Evolutionary conservation across 2,797 vertebrate genomes (phyloP), one percentile per base, ranked within the genome.

Genomic region (Sphaeramia orbicularis): DNA sequence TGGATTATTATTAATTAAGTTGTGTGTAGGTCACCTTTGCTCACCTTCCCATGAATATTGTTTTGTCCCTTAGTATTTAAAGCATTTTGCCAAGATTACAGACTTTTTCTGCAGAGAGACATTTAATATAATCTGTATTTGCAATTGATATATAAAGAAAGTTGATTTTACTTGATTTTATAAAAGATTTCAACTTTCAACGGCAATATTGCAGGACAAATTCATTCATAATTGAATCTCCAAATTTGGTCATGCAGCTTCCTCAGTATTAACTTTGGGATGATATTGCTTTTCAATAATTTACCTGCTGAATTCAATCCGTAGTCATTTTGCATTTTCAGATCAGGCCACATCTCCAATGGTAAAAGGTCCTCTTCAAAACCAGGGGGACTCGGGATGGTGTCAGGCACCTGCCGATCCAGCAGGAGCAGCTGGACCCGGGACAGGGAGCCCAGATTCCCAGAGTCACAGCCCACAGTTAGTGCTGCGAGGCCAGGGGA

Each of bases 401-500:
- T 66, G 56, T 76, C 76, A 0, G 76, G 60, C 15, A 63, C 80
- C 1, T 60, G 51, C 7, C 90, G 86, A 53, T 93, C 75, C 62
- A 94, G 41, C 3, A 94, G 87, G 27, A 92, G 89, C 57, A 95
- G 77, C 30, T 90, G 91, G 36, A 95, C 83, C 4, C 86, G 79
- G 71, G 88, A 89, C 65, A 94, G 73, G 27, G 89, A 91, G 56
- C 90, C 90, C 65, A 90, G 80, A 35, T 89, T 76, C 7, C 75
- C 73, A 0, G 89, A 93, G 62, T 90, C 71, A 58, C 88, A 94
- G 54, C 80, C 88, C 41, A 91, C 68, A 0, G 76, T 92, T 43
- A 94, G 78, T 0, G 92, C 93, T 0, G 90, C 90, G 43, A 92
- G 78, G 18, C 91, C 89, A 0, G 90, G 86, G 42, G 90, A 93